Percentiles rank a stretch among this genome's conserved stretches.
Evolutionary conservation across 2,113 vertebrate genomes (phyloP).

Genomic region (Phaethon lepturus): DNA sequence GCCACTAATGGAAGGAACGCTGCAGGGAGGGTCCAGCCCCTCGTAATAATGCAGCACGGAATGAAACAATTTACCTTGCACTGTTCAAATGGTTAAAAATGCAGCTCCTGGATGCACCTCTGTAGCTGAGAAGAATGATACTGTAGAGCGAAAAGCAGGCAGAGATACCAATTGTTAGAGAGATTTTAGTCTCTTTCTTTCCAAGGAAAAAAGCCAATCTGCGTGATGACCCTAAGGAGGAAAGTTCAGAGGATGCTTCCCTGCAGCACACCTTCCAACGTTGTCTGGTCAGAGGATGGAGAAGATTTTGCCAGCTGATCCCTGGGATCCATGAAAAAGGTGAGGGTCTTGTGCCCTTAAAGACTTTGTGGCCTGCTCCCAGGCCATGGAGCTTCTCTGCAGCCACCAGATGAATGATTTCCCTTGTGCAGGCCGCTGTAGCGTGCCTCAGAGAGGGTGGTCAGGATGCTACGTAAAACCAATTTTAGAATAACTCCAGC

Average conservation of each 20-base stretch:
- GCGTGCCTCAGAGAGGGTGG: background rate
- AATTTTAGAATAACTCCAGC: background rate
- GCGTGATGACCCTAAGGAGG: background rate
- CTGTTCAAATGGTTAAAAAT: background rate
- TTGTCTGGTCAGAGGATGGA: background rate
- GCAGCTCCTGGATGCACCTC: background rate
- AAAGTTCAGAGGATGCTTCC: background rate
- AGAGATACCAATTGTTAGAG: background rate
- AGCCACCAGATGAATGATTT: background rate
- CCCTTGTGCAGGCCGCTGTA: background rate
- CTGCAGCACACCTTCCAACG: background rate
- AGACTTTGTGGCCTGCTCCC: background rate
- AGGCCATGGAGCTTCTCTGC: background rate
- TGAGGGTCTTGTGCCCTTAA: background rate
- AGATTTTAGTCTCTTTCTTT: background rate
- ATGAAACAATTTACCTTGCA: background rate
- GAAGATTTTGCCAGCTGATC: background rate
- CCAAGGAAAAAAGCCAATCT: background rate
- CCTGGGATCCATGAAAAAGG: background rate
- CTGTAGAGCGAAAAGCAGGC: background rate
- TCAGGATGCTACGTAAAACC: fast-evolving
- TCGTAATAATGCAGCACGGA: background rate
- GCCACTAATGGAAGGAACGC: background rate
- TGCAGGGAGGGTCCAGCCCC: background rate
- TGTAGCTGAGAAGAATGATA: background rate